Percentiles rank a stretch among this genome's conserved stretches.
Evolutionary conservation across 2,888 invertebrate species (phyloP).

Genomic region (Mellilla xanthometata): DNA sequence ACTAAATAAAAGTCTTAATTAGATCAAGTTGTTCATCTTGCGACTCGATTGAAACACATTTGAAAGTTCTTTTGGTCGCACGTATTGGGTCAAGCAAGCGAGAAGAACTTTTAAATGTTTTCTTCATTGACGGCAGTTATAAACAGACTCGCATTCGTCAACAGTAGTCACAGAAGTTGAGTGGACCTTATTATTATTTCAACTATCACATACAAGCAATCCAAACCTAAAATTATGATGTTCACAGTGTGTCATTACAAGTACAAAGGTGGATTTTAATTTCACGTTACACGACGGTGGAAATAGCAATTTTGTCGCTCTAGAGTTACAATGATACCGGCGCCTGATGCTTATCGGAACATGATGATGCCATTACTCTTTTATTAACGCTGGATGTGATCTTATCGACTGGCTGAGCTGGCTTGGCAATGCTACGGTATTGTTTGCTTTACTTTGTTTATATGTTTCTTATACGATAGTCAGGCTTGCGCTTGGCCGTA

Average conservation of each 20-base stretch:
- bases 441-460: neutral
- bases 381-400: conserved; percentile 35
- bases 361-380: conserved; percentile 41
- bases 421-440: conserved; percentile 1
- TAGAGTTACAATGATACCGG: conserved; percentile 33
- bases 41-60: too few relatives aligned
- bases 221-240: conserved; percentile 33
- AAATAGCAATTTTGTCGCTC: conserved; percentile 39
- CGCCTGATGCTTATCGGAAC: conserved; percentile 38
- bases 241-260: conserved; percentile 37
- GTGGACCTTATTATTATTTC: neutral
- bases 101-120: too few relatives aligned
- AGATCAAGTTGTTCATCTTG: too few relatives aligned
- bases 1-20: too few relatives aligned
- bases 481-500: too few relatives aligned
- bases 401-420: conserved; percentile 17
- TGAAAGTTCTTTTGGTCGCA: too few relatives aligned
- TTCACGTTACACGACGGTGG: conserved; percentile 38
- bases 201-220: conserved; percentile 24
- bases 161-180: neutral
- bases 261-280: conserved; percentile 41
- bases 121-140: too few relatives aligned
- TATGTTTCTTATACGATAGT: too few relatives aligned
- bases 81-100: too few relatives aligned
- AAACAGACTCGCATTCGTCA: too few relatives aligned